A percentile compares a stretch with the other conserved stretches of the same genome.
These are phyloP conservation scores for Hippocampus abdominalis DNA, from an alignment of 2,113 vertebrate genomes.

Conservation along the genomic window DNA sequence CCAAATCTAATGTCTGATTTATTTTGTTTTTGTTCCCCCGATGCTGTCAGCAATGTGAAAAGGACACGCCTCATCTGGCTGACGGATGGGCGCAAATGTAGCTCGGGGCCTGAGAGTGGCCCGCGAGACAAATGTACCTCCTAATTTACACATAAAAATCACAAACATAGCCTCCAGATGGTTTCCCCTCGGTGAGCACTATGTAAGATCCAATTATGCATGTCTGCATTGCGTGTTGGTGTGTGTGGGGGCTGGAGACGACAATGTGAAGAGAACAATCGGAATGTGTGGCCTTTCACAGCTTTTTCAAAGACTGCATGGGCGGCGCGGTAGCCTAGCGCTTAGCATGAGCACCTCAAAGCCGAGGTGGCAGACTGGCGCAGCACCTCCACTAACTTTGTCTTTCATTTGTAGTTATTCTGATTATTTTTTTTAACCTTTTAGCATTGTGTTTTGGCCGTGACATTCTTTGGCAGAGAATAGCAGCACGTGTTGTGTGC, in stretches of 20 bases:
- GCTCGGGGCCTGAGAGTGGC: constrained; percentile 59
- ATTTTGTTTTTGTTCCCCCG: constrained; percentile 28
- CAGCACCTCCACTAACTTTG: too few species aligned
- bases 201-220: constrained; percentile 51
- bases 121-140: constrained; percentile 62
- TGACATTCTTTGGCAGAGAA: too few species aligned
- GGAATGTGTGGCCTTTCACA: constrained; percentile 9
- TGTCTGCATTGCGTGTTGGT: constrained; percentile 21
- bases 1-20: constrained; percentile 71
- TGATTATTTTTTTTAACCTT: too few species aligned
- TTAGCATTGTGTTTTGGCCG: too few species aligned
- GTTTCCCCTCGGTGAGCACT: constrained; percentile 60
- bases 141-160: constrained; percentile 31
- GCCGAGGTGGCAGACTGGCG: too few species aligned
- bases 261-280: constrained; percentile 33
- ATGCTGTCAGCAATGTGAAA: constrained; percentile 71
- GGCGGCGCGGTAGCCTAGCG: too few species aligned
- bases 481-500: too few species aligned
- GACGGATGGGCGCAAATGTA: constrained; percentile 64
- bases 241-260: constrained; percentile 5
- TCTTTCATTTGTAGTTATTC: too few species aligned
- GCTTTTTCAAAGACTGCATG: neutral
- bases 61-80: constrained; percentile 68
- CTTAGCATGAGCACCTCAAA: too few species aligned
- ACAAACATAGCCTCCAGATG: constrained; percentile 64